Evolutionary conservation across 23 tunicate species (phyloP), one percentile per base, ranked within the genome.

Genomic region (Trididemnum clinides): DNA sequence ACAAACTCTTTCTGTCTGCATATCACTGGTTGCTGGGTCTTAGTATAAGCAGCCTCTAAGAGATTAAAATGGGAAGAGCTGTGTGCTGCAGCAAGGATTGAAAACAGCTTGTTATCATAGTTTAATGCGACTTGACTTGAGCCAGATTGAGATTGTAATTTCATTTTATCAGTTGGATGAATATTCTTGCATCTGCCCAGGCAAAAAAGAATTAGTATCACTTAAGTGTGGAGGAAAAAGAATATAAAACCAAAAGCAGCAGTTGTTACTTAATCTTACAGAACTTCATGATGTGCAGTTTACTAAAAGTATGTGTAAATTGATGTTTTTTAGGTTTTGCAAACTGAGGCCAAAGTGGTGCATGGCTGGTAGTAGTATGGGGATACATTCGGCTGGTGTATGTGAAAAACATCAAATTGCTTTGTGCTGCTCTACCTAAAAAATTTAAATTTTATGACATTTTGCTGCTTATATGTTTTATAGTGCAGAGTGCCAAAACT

Each of bases 391-490:
- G 6, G 69, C n/a, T 20, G 15, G 69, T 23, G 27, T 62, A 4
- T 62, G 69, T 22, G 69, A 62, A 62, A 62, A 62, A n/a, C 69
- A 62, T 62, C 69, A 62, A 62, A 62, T 12, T n/a, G 69, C 69
- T 62, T 62, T 62, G 69, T 23, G 4, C 26, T 62, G 69, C 69
- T 62, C 69, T 62, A 4, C 69, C 69, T 22, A 23, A 23, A 62
- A 62, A 62, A 62, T 5, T 4, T 23, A 62, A n/a, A 20, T 62
- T 12, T 62, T 23, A 62, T 12, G 69, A 62, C 4, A 6, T 62
- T 62, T 62, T 62, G 69, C 69, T 19, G 69, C 25, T 19, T 12
- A 19, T 19, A 62, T n/a, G n/a, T n/a, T 62, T 20, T 12, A 23
- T 22, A 12, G 27, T n/a, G 15, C n/a, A 62, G 69, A 62, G n/a